Evolutionary conservation across 37 sponge, comb jelly and placozoan genomes (phyloP).

Genomic region (Aplysina aerophoba): DNA sequence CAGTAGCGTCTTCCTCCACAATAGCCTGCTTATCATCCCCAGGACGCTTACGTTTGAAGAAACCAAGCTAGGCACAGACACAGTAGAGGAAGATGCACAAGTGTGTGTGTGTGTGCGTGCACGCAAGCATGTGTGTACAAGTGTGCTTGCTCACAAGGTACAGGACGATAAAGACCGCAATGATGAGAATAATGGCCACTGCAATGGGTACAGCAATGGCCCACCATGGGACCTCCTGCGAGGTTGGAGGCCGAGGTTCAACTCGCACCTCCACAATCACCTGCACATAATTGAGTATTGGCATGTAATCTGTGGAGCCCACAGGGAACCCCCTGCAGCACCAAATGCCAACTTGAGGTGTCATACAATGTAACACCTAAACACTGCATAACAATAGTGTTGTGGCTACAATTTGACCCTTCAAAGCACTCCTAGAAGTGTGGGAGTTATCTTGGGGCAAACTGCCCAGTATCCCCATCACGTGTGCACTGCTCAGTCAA

Average conservation of each 20-base stretch:
- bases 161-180: not conserved
- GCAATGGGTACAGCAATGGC: slow-evolving; percentile 29
- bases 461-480: too few relatives aligned
- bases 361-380: too few relatives aligned
- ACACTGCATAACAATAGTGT: too few relatives aligned
- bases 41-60: slow-evolving; percentile 24
- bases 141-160: slow-evolving; percentile 1
- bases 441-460: too few relatives aligned
- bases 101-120: not conserved
- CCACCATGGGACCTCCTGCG: not conserved
- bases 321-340: not conserved
- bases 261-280: not conserved
- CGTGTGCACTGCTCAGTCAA: too few relatives aligned
- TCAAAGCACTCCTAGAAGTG: too few relatives aligned
- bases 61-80: not conserved
- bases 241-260: not conserved
- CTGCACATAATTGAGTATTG: not conserved
- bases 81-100: not conserved
- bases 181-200: not conserved
- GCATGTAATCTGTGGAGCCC: not conserved
- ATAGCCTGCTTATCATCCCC: not conserved
- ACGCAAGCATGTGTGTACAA: not conserved
- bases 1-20: not conserved
- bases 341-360: not conserved
- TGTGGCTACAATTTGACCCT: too few relatives aligned